Evolutionary conservation across 2,888 invertebrate genomes (phyloP), one percentile per base, ranked within the genome.

Genomic region (Ochropacha duplaris): DNA sequence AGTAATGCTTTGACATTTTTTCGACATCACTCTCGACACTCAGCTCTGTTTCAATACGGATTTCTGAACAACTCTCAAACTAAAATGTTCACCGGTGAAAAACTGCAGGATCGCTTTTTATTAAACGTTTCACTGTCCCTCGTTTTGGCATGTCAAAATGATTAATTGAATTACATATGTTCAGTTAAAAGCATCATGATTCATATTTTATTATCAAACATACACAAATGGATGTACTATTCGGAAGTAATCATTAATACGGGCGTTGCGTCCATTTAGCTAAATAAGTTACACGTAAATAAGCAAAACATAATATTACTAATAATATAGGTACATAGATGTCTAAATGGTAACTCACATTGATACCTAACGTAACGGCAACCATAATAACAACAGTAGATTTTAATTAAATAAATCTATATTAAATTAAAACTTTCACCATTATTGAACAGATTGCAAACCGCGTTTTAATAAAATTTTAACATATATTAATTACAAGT

Each of bases 401-500:
- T n/a, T 59, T 60, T 69, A 62, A 62, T 65, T 65, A 62, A 68
- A 61, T 62, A 60, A 65, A 72, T 75, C 39, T 16, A 5, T 16
- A 3, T n/a, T 71, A 72, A 74, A 67, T 76, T 70, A 74, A 78
- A 74, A 69, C 75, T 71, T 72, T 66, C 56, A 61, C 63, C 66
- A 72, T 72, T 74, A 76, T 69, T 70, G 76, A 79, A 79, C 70
- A 71, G 67, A 78, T 74, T 74, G 72, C 69, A 70, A 75, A 81
- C 83, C 83, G 71, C 85, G 79, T 70, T 81, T 85, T 78, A 83
- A 86, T 84, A 82, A 83, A 86, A 84, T 71, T 78, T 79, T 81
- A 78, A 83, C 85, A 80, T 84, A 82, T 84, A 86, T 89, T 90
- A 89, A 89, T 90, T 86, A 86, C 87, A 84, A 84, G 82, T 88